These are phyloP conservation scores for Drosophila albomicans DNA, from an alignment of 1,140 invertebrate species.

Conservation along the genomic window DNA sequence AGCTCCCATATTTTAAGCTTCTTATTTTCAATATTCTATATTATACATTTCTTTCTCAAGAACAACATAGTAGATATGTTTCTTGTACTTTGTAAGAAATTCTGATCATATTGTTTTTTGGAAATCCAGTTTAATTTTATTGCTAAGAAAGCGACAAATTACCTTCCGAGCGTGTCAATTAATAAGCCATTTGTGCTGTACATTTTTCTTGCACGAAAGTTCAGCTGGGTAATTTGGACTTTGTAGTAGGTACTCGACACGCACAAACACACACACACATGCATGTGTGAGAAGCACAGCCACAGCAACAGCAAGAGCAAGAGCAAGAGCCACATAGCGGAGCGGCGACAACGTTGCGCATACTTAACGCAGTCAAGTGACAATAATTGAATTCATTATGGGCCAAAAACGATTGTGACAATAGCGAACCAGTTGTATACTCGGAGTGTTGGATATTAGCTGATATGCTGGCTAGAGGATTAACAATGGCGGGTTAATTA, in stretches of 20 bases:
- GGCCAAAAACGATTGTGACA: conserved; percentile 53
- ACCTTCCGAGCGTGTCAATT: background rate
- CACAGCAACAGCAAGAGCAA: conserved; percentile 44
- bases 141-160: too few species aligned
- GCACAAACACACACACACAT: background rate
- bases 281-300: background rate
- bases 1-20: too few species aligned
- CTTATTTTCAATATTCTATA: too few species aligned
- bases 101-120: too few species aligned
- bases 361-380: conserved; percentile 83
- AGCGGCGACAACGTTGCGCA: conserved; percentile 61
- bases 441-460: conserved; percentile 51
- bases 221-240: conserved; percentile 20
- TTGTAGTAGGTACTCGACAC: conserved; percentile 27
- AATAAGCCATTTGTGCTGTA: background rate
- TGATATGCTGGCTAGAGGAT: conserved; percentile 66
- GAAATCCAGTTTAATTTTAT: too few species aligned
- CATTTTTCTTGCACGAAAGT: background rate
- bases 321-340: too few species aligned
- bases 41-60: too few species aligned
- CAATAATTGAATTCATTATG: conserved; percentile 84
- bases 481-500: conserved; percentile 81
- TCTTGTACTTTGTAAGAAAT: too few species aligned
- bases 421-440: conserved; percentile 50
- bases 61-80: too few species aligned